Evolutionary conservation across 2,797 vertebrate species (phyloP).

Genomic region (Phrynocephalus guinanensis): DNA sequence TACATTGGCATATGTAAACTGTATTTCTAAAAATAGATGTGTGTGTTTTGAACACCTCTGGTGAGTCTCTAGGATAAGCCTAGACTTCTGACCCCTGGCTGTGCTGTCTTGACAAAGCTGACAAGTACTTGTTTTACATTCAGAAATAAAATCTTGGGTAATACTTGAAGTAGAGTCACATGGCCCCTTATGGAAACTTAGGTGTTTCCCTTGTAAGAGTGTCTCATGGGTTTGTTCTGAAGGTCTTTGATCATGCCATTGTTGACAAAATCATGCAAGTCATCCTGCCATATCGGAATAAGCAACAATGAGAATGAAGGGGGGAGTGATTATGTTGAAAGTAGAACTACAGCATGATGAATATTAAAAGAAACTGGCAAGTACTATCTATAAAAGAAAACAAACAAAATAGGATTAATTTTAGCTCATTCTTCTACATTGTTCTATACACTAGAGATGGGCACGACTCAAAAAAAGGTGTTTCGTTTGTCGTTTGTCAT

Average conservation of each 20-base stretch:
- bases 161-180: background rate
- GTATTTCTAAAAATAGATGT: slow-evolving; percentile 8
- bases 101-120: background rate
- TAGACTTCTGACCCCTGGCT: background rate
- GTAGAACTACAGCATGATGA: background rate
- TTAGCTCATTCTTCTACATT: background rate
- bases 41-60: slow-evolving; percentile 4
- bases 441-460: no score
- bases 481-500: no score
- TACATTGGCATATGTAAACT: slow-evolving; percentile 33
- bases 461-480: no score
- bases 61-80: background rate
- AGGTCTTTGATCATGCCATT: background rate
- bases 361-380: background rate
- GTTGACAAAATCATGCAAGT: background rate
- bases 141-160: background rate
- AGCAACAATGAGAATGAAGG: background rate
- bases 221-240: background rate
- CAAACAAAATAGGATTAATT: background rate
- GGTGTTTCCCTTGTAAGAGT: background rate
- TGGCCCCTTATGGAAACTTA: background rate
- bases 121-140: background rate
- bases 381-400: background rate
- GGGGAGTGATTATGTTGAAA: background rate
- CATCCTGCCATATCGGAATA: background rate